Evolutionary conservation across 1,140 invertebrate genomes (phyloP), one percentile per base, ranked within the genome.

Genomic region (Drosophila grimshawi): DNA sequence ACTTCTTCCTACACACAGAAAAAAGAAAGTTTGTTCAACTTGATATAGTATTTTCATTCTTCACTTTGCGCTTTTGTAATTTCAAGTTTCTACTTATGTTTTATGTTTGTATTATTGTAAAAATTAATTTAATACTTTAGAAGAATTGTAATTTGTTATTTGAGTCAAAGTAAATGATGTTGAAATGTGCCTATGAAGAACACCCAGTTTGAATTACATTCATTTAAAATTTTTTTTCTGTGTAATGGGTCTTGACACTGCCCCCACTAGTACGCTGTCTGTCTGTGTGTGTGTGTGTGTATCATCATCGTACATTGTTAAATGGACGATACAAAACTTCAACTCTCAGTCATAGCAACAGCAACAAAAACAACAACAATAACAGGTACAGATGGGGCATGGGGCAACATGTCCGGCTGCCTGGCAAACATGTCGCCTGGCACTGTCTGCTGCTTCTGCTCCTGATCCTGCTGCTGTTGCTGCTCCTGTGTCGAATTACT

Each of bases 311-410:
- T 89, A 89, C 85, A 88, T 89, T 88, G 85, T 88, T 88, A 88
- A 88, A 88, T 89, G 85, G 86, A 90, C 85, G 85, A 88, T 85
- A 88, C 85, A 88, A 89, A 86, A 85, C 78, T 88, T 88, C 64
- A 89, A 61, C 69, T 61, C 32, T 27, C 41, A 19, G 19, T 19
- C 19, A 19, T 19, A 19, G 19, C 19, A 19, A 19, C 65, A 73
- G 68, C 41, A 64, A 46, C 33, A 45, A 10, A 63, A 8, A 43
- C 59, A 72, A 49, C 27, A 55, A 33, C 52, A 6, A n/a, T 41
- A 43, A 39, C 53, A 5, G 10, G 37, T 29, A 43, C 41, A 41
- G 19, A 35, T 32, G 11, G 27, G 32, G 29, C 48, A 45, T 3
- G 29, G 19, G 27, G 35, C 41, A 41, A 39, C 41, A 73, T 66